Conservation (phyloP, 2,797 vertebrate species). For the Parauchenoglanis punctatus region DNA sequence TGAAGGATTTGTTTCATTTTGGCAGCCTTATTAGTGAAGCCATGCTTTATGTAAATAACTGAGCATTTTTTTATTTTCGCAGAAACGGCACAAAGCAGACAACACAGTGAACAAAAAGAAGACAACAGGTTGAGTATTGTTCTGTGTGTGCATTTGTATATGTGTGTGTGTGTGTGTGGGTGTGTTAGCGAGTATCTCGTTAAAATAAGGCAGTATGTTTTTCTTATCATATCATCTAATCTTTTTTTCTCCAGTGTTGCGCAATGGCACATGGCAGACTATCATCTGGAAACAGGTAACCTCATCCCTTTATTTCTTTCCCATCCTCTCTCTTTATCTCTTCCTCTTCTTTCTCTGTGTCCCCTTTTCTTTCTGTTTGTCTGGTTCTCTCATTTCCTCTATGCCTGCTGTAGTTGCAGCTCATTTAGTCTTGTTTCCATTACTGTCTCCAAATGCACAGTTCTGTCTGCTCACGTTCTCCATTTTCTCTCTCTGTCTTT, state of each 20-base stretch:
- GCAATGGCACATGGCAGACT: slow-evolving; percentile 92
- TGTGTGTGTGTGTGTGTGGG: slow-evolving; percentile 34
- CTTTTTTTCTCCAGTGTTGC: slow-evolving; percentile 85
- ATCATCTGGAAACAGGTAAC: slow-evolving; percentile 98
- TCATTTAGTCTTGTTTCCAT: slow-evolving; percentile 28
- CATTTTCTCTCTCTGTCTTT: slow-evolving; percentile 30
- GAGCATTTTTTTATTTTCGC: slow-evolving; percentile 52
- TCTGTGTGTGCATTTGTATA: slow-evolving; percentile 9
- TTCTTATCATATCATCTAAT: slow-evolving; percentile 55
- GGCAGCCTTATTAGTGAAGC: not conserved
- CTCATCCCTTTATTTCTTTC: not conserved
- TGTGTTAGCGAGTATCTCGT: slow-evolving; percentile 20
- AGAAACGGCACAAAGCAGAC: slow-evolving; percentile 99
- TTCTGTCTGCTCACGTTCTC: slow-evolving; percentile 43
- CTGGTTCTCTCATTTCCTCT: slow-evolving; percentile 36
- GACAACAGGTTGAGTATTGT: slow-evolving; percentile 84
- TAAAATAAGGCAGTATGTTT: slow-evolving; percentile 27
- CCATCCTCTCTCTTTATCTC: slow-evolving; percentile 11
- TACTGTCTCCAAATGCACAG: slow-evolving; percentile 48
- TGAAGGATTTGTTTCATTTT: not conserved
- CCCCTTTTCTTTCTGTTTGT: slow-evolving; percentile 38
- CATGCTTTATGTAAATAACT: not conserved
- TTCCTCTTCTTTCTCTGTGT: not conserved
- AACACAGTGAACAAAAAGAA: slow-evolving; percentile 98
- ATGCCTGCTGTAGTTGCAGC: slow-evolving; percentile 25